phyloP scores from a whole-genome alignment of 2,113 vertebrate species.

The Cephalophus harveyi region DNA sequence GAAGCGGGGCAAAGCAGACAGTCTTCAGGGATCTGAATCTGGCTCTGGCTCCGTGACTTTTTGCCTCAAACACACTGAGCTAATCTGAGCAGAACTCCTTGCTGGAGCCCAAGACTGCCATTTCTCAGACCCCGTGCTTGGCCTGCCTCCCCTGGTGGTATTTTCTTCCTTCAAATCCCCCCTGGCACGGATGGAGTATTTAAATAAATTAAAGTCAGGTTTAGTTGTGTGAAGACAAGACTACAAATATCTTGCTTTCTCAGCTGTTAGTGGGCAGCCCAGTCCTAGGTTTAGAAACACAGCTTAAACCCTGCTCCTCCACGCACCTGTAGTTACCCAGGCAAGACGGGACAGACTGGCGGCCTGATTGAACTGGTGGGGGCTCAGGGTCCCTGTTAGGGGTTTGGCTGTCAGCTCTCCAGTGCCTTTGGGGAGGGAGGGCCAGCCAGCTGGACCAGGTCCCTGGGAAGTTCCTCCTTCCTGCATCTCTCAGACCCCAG shows the following conservation, averaged over 20 bases:
- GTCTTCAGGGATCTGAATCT: not conserved
- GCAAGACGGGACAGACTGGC: not conserved
- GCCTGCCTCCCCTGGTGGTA: not conserved
- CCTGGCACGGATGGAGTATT: not conserved
- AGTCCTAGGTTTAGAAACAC: not conserved
- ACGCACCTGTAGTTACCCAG: not conserved
- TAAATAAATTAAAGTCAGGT: not conserved
- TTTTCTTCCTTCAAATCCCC: not conserved
- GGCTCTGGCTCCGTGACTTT: not conserved
- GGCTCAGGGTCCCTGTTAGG: not conserved
- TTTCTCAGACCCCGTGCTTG: not conserved
- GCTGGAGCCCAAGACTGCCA: not conserved
- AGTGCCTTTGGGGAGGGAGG: not conserved
- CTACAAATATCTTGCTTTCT: not conserved
- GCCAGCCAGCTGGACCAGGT: not conserved
- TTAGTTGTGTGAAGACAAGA: not conserved
- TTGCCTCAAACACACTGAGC: not conserved
- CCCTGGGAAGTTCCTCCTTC: not conserved
- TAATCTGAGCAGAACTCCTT: not conserved
- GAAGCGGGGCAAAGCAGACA: not conserved
- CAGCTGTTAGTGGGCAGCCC: not conserved
- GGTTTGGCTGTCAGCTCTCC: not conserved
- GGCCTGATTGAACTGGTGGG: not conserved
- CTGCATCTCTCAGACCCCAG: not conserved
- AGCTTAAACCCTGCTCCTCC: not conserved